Evolutionary conservation across 2,797 vertebrate genomes (phyloP), one percentile per base, ranked within the genome.

Genomic region (Diglossa cyanea): DNA sequence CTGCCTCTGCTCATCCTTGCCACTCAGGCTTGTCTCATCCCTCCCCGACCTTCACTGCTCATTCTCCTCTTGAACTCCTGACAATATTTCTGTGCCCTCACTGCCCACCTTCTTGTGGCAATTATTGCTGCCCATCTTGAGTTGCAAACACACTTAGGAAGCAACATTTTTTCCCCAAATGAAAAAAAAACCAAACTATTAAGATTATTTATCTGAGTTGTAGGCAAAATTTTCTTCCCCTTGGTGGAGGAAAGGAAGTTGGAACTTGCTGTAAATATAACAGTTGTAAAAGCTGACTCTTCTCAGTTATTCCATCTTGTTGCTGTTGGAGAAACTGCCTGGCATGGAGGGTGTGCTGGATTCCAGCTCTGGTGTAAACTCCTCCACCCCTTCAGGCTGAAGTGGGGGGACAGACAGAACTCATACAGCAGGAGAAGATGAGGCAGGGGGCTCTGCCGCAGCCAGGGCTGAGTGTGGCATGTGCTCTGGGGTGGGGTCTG

Each of bases 11-110:
- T 73, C 13, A 1, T 45, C 50, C 31, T 48, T 78, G 50, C 26
- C n/a, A 13, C 11, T 2, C 5, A 2, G 8, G 9, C 58, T 77
- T 67, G 16, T 5, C n/a, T 35, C 5, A 6, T 44, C 51, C 48
- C 8, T 70, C 16, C 20, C 19, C 21, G 28, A 20, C 28, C 23
- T 3, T 4, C 15, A 4, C 7, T 1, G 1, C 23, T 68, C 50
- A 11, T 63, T 86, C 14, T 72, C 5, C 26, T 65, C 16, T 53
- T 1, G 4, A 50, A 11, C 13, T 66, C 48, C 42, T 79, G 65
- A 15, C 1, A 2, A 12, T 0, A 0, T 48, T 87, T 72, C 55
- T 17, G 7, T 73, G 47, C 21, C 16, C 42, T 39, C 0, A 0
- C 30, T 39, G 17, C 35, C 24, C 50, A 51, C 5, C 26, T 42